Conservation (phyloP, 1,140 invertebrate species). For the Hydropsyche tenuis region DNA sequence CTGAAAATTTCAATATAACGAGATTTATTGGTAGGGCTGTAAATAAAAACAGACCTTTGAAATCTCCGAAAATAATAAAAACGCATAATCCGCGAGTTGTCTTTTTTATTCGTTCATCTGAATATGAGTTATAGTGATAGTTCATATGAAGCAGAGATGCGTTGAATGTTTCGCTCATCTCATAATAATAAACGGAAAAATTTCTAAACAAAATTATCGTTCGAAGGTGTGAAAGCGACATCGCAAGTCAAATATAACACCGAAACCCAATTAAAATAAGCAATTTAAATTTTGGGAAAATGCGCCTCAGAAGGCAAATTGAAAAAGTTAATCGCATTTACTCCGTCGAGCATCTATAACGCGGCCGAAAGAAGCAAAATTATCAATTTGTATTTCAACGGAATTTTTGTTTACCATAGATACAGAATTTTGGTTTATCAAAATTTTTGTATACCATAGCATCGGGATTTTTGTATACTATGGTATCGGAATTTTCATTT, state of each 20-base stretch:
- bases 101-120: background rate
- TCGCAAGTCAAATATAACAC: too few relatives aligned
- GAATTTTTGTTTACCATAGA: too few relatives aligned
- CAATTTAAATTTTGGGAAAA: slow-evolving; percentile 10
- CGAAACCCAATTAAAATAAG: slow-evolving; percentile 8
- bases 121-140: background rate
- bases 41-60: slow-evolving; percentile 15
- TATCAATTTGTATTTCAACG: too few relatives aligned
- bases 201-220: too few relatives aligned
- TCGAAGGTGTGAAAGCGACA: too few relatives aligned
- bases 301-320: background rate
- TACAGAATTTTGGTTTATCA: too few relatives aligned
- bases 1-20: slow-evolving; percentile 30
- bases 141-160: slow-evolving; percentile 15
- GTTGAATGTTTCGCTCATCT: too few relatives aligned
- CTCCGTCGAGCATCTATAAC: background rate
- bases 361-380: background rate
- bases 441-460: background rate
- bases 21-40: slow-evolving; percentile 19
- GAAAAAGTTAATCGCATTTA: slow-evolving; percentile 19
- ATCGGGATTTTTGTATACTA: background rate
- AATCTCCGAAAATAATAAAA: background rate
- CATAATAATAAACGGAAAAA: too few relatives aligned
- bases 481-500: too few relatives aligned
- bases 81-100: background rate